Evolutionary conservation across 2,888 invertebrate species (phyloP).

Genomic region (Flexamia atlantica): DNA sequence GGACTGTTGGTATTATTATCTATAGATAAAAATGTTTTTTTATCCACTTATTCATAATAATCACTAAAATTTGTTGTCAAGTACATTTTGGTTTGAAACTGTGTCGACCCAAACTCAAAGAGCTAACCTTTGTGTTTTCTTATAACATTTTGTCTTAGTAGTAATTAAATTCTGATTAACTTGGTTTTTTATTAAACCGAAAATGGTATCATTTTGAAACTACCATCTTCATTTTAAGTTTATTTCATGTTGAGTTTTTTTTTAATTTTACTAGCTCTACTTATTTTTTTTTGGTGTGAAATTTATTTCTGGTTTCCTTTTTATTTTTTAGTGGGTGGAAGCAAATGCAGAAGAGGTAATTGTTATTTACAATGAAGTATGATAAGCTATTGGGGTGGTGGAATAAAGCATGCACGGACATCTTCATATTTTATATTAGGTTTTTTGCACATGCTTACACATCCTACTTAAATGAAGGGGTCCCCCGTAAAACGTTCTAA

Average conservation of each 20-base stretch:
- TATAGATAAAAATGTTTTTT: neutral
- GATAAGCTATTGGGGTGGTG: slow-evolving; percentile 17
- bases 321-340: slow-evolving; percentile 81
- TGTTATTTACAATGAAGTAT: slow-evolving; percentile 30
- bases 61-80: slow-evolving; percentile 19
- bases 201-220: too few relatives aligned
- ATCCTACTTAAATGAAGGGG: too few relatives aligned
- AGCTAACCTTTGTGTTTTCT: neutral
- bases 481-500: too few relatives aligned
- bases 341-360: slow-evolving; percentile 83
- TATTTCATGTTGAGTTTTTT: neutral
- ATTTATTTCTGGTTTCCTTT: slow-evolving; percentile 70
- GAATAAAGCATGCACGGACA: slow-evolving; percentile 3
- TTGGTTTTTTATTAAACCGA: neutral
- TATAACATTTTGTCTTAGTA: neutral
- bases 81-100: neutral
- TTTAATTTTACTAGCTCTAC: slow-evolving; percentile 45
- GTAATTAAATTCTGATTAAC: neutral
- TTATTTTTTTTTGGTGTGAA: slow-evolving; percentile 69
- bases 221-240: too few relatives aligned
- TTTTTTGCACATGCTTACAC: neutral
- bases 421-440: neutral
- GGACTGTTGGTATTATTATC: slow-evolving; percentile 11
- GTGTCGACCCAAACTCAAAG: neutral
- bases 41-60: slow-evolving; percentile 42